Base-by-base conservation (phyloP, 2,797 vertebrate genomes). In the Lutjanus campechanus region DNA sequence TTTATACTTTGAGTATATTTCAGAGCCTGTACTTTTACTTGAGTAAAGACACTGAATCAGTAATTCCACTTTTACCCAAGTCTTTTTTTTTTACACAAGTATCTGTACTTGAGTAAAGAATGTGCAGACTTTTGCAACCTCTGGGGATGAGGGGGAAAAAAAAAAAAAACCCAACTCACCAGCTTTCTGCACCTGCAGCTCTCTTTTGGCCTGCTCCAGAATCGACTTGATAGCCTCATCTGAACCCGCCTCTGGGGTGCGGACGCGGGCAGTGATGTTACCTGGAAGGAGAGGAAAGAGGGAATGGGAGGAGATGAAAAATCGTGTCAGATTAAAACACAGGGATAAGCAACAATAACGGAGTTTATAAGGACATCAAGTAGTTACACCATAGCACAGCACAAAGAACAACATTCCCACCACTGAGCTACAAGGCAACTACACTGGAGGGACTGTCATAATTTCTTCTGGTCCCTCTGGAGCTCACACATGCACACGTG, bases 161-260 rank as follows among this genome's bases (percentile, higher is more conserved):
- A 63, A 36, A 13, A 44, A n/a, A 56, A 67, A 61, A 12, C 3
- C 43, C 54, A 61, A 88, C 60, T 46, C 95, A 99, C 98, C 97
- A 54, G 97, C 97, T 96, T 98, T 99, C 95, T 98, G 97, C 91
- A 98, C 97, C 95, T 98, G 98, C 90, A 99, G 96, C 94, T 99
- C 98, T 95, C 97, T 94, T 95, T 98, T 99, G 90, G 97, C 97
- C 95, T 98, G 97, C 76, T 99, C 98, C 11, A 99, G 96, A 90
- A 99, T 99, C 88, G 97, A 98, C 95, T 97, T 98, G 95, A 99
- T 98, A 46, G 97, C 97, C 94, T 99, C 97, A 51, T 99, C 98
- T 80, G 97, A 99, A 91, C 97, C 96, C 2, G 96, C 95, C 91
- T 99, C 97, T 1, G 97, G 95, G 84, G 96, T 96, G 89, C 97